Percentiles rank a stretch among this genome's conserved stretches.
Evolutionary conservation across 2,113 vertebrate genomes (phyloP).

Genomic region (Nibea albiflora): DNA sequence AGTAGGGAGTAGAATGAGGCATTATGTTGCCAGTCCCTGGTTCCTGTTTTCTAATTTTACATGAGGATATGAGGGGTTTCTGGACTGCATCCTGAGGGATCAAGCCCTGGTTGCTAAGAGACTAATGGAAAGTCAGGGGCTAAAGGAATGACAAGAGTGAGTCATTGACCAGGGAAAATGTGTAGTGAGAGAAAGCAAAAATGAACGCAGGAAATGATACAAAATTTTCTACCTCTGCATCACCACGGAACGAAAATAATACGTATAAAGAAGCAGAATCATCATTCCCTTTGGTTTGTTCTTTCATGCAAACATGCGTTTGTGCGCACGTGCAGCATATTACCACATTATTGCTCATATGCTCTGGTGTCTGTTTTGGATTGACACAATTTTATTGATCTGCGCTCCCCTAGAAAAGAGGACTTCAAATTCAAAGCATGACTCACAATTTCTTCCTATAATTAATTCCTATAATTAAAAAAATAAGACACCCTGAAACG

Average conservation of each 20-base stretch:
- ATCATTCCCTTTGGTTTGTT: background rate
- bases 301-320: conserved; percentile 1
- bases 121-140: conserved; percentile 69
- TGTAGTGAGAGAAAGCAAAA: conserved; percentile 15
- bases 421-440: conserved; percentile 10
- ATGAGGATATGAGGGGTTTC: conserved; percentile 59
- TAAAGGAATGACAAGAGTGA: conserved; percentile 65
- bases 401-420: background rate
- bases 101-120: conserved; percentile 68
- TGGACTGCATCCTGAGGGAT: conserved; percentile 58
- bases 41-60: conserved; percentile 73
- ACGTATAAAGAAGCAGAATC: background rate
- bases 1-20: conserved; percentile 21
- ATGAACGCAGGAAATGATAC: conserved; percentile 26
- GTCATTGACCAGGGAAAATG: conserved; percentile 54
- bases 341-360: background rate
- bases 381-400: conserved; percentile 14
- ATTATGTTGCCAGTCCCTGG: conserved; percentile 30
- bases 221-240: background rate
- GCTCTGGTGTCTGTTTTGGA: background rate
- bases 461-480: background rate
- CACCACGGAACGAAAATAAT: conserved; percentile 3
- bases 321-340: background rate
- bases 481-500: background rate
- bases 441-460: background rate